Evolutionary conservation across 2,797 vertebrate species (phyloP).

Genomic region (Astyanax mexicanus): DNA sequence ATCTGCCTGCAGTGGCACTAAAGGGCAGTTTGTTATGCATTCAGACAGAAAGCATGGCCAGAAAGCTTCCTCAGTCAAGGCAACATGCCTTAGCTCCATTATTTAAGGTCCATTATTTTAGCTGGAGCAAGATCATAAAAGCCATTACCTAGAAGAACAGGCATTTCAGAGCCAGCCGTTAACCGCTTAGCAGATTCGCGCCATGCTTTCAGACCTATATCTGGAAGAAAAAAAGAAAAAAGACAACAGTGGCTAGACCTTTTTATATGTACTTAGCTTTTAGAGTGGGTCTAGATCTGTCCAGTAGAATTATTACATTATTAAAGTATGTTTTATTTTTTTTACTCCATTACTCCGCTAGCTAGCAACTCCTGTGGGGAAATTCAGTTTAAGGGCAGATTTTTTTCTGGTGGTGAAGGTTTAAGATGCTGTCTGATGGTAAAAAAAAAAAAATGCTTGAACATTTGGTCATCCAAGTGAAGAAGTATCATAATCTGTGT

Average conservation of each 20-base stretch:
- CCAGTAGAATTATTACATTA: too few species aligned
- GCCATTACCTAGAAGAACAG: not conserved
- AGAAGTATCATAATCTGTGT: too few species aligned
- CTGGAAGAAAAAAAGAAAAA: not conserved
- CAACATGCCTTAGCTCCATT: not conserved
- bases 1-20: not conserved
- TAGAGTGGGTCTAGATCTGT: too few species aligned
- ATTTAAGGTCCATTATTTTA: constrained; percentile 18
- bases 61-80: not conserved
- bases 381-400: too few species aligned
- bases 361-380: too few species aligned
- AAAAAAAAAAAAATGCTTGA: too few species aligned
- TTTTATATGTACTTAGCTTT: too few species aligned
- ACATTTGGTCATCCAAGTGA: too few species aligned
- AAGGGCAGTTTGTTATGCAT: not conserved
- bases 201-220: not conserved
- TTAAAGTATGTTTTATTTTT: too few species aligned
- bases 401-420: too few species aligned
- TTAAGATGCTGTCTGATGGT: too few species aligned
- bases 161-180: not conserved
- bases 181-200: not conserved
- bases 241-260: not conserved
- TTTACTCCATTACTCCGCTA: too few species aligned
- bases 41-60: not conserved
- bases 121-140: constrained; percentile 18